Percentiles rank a stretch among this genome's conserved stretches.
Conservation (phyloP, 2,888 invertebrate species). For the Machimus rusticus region DNA sequence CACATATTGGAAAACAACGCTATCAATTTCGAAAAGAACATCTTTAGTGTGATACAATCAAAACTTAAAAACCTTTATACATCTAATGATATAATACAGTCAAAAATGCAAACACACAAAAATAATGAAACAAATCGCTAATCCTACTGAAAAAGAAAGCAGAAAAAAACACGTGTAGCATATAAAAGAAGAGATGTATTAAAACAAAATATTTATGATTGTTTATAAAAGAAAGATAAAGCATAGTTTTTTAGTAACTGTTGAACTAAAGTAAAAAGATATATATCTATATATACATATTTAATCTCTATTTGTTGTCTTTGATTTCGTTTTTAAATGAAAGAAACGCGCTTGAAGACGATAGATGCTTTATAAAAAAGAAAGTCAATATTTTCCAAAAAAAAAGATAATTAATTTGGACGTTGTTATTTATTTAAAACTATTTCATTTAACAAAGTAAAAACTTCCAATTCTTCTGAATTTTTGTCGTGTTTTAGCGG, state of each 20-base stretch:
- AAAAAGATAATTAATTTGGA: neutral
- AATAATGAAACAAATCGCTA: neutral
- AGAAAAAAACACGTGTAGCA: neutral
- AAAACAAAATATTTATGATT: neutral
- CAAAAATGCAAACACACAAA: neutral
- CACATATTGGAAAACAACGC: neutral
- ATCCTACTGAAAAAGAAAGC: neutral
- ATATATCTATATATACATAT: neutral
- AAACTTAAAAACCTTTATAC: neutral
- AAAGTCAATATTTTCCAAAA: neutral
- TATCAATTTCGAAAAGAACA: neutral
- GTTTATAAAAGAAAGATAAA: neutral
- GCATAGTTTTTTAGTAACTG: neutral
- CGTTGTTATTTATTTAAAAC: neutral
- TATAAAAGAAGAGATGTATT: neutral
- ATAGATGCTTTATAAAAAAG: neutral
- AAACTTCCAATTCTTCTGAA: neutral
- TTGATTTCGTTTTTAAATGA: neutral
- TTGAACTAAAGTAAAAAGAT: neutral
- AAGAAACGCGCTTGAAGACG: neutral
- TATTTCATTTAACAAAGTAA: neutral
- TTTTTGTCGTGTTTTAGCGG: neutral
- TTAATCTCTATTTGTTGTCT: slow-evolving; percentile 14
- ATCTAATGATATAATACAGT: neutral
- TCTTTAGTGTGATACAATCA: neutral